Evolutionary conservation across 2,113 vertebrate species (phyloP), one percentile per base, ranked within the genome.

Genomic region (Triplophysa siluroides): DNA sequence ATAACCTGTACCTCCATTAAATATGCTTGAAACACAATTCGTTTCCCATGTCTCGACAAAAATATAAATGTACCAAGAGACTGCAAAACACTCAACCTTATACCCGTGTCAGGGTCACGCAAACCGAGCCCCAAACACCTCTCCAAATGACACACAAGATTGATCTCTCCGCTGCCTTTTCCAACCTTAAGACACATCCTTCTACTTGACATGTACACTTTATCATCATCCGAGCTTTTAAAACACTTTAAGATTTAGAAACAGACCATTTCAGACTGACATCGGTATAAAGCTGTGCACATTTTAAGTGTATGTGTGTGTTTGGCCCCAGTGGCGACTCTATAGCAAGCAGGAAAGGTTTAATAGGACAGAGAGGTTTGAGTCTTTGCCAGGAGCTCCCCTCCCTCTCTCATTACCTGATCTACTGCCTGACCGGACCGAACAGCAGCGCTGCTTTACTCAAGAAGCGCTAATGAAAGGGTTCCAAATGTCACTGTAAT

Each of bases 401-500:
- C 26, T 70, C 60, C 33, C 80, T 4, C 54, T 76, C 85, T 85
- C 83, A 83, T 86, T 86, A 83, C 73, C 80, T 50, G 56, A 76
- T 58, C 78, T 29, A 41, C 65, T 75, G 79, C 76, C 63, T 73
- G 54, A 54, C 70, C 26, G 45, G 79, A 33, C 41, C 50, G 26
- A 50, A 33, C 72, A 73, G 66, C 56, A 38, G 38, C 29, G 68
- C 58, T 38, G 67, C 81, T 79, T 80, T 78, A 78, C 81, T 83
- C 75, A 18, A 66, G 66, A 66, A 72, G 74, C 67, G 38, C 83
- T 88, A 88, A 88, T 87, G 85, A 87, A 85, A 85, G 85, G 77
- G 63, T 80, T 84, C 67, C 84, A 88, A 87, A 88, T 88, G 87
- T 84, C 84, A 85, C 21, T 78, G 85, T 84, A 82, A 83, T 87